Base-by-base conservation (phyloP, 2,888 invertebrate species). In the Sinhomidia bicolor region DNA sequence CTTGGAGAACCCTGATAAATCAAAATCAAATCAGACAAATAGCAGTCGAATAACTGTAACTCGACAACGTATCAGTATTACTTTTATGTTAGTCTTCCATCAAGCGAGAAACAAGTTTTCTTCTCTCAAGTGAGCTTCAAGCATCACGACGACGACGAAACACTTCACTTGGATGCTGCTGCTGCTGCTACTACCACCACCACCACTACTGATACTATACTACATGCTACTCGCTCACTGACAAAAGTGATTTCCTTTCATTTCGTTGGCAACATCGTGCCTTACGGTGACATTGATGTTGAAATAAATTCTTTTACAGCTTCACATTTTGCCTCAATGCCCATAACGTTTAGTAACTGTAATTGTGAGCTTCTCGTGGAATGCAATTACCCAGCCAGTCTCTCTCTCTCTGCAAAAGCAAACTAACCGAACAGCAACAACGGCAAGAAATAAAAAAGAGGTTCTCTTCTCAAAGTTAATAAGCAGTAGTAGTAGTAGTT, bases 1-100 rank as follows among this genome's bases (percentile, higher is more conserved):
- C 79, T 88, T 88, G 88, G 88, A 88, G 88, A 88, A 88, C 32
- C 68, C 84, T 83, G 88, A 88, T 88, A 88, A 83, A 88, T 88
- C 87, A 87, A 87, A 87, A 87, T 87, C 83, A 88, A 88, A 88
- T 88, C 88, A 88, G 82, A 83, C 88, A 83, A 88, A 83, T 79
- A 57, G 68, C 78, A 88, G 57, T 79, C 78, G 88, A 83, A 88
- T 84, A 88, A 88, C 88, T 83, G 88, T 88, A 83, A 71, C 83
- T 79, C 44, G 54, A 79, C 83, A 84, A 88, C 71, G 82, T 82
- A 78, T 87, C 81, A 78, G 83, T 80, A 78, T 88, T 88, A 87
- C 76, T 83, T 87, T 88, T 86, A 81, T 68, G 68, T 57, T 65
- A 57, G 60, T 87, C 76, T 76, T 65, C 88, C 88, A 88, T 88